These are phyloP conservation scores for Sebastes paucispinis DNA, from an alignment of 2,797 vertebrate genomes.

Conservation along the genomic window DNA sequence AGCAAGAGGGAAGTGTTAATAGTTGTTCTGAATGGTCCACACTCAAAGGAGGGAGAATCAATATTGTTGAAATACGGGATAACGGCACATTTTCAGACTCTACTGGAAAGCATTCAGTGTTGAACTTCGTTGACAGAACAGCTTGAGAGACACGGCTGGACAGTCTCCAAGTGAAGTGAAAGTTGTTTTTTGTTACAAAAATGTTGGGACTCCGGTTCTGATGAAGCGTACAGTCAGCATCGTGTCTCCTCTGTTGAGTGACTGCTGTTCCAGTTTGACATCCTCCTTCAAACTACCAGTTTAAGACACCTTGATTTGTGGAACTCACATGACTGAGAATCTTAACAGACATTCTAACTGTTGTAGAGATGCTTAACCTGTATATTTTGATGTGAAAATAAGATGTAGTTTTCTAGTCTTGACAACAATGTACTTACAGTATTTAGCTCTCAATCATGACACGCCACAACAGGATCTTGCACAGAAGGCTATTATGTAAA, in stretches of 20 bases:
- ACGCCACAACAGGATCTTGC: neutral
- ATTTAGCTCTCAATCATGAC: neutral
- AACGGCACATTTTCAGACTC: too few species aligned
- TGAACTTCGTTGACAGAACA: neutral
- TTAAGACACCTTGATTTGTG: neutral
- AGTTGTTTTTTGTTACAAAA: neutral
- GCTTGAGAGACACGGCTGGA: too few species aligned
- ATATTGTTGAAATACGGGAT: neutral
- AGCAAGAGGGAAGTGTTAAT: too few species aligned
- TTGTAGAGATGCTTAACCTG: neutral
- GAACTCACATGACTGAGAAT: neutral
- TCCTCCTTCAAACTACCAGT: neutral
- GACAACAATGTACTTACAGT: neutral
- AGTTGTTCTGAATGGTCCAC: neutral
- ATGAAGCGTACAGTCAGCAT: neutral
- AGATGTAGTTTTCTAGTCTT: neutral
- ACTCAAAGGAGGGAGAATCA: neutral
- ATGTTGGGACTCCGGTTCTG: neutral
- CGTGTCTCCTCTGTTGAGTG: neutral
- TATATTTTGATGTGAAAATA: neutral
- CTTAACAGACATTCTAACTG: neutral
- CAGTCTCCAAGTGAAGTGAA: neutral
- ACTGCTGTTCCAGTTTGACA: neutral
- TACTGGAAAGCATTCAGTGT: neutral
- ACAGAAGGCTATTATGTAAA: neutral